phyloP scores from a whole-genome alignment of 2,888 invertebrate genomes.

The Andrena fulva region DNA sequence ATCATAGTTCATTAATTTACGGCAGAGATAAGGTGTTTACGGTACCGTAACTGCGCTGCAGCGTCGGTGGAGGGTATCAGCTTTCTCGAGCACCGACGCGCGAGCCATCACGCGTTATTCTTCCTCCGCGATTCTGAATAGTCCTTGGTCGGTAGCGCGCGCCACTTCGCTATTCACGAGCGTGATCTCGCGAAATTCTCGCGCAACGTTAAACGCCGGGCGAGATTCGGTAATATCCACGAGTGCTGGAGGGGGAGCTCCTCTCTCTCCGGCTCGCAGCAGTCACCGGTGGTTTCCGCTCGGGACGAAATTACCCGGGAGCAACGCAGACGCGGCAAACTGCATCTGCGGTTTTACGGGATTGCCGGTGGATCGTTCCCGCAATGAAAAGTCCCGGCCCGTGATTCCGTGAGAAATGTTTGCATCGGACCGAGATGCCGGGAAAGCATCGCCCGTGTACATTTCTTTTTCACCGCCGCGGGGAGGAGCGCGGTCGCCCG shows the following conservation, averaged over 20 bases:
- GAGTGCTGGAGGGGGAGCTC: not conserved
- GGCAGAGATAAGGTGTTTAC: not conserved
- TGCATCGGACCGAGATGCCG: not conserved
- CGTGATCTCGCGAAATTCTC: not conserved
- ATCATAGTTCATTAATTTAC: not conserved
- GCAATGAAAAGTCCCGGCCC: slow-evolving; percentile 45
- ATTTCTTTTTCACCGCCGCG: too few relatives aligned
- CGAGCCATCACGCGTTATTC: not conserved
- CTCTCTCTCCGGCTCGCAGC: not conserved
- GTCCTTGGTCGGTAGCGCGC: not conserved
- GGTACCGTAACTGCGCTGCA: not conserved
- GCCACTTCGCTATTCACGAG: not conserved
- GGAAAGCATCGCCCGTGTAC: not conserved
- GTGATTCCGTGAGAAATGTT: slow-evolving; percentile 29
- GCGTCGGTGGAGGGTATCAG: not conserved
- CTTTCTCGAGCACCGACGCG: not conserved
- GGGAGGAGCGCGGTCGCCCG: not conserved
- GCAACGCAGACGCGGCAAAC: slow-evolving; percentile 41
- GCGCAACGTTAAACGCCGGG: slow-evolving; percentile 5
- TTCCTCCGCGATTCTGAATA: not conserved
- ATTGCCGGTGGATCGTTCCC: slow-evolving; percentile 41
- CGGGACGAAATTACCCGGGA: slow-evolving; percentile 27
- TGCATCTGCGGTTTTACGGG: slow-evolving; percentile 49
- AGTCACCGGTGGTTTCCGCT: slow-evolving; percentile 29
- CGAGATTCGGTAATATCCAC: slow-evolving; percentile 28